Percentiles rank a stretch among this genome's conserved stretches.
phyloP scores from a whole-genome alignment of 2,113 vertebrate species.

The Ptilonorhynchus violaceus region DNA sequence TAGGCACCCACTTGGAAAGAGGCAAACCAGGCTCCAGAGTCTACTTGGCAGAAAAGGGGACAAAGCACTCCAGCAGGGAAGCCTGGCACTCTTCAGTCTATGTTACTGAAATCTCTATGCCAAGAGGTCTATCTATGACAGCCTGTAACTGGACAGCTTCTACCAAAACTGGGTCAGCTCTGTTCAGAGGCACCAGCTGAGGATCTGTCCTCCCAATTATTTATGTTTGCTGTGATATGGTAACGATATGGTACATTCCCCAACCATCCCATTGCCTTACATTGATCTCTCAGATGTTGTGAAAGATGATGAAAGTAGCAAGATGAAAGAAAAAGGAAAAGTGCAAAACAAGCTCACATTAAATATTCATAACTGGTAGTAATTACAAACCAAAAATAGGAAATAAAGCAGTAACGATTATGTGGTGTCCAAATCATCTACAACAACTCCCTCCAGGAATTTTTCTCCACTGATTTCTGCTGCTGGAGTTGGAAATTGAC shows the following conservation, averaged over 20 bases:
- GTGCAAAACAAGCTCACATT: slow-evolving; percentile 33
- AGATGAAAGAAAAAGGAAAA: slow-evolving; percentile 63
- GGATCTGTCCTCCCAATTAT: neutral
- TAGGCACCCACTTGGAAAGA: neutral
- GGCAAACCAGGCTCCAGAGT: neutral
- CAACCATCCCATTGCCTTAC: neutral
- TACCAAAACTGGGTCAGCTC: neutral
- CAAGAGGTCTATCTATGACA: neutral
- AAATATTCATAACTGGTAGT: slow-evolving; percentile 72
- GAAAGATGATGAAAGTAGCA: slow-evolving; percentile 13
- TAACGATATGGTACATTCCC: neutral
- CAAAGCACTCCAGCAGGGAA: neutral
- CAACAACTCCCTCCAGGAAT: slow-evolving; percentile 25
- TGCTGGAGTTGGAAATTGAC: slow-evolving; percentile 8
- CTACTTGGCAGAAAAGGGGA: neutral
- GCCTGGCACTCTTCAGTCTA: neutral
- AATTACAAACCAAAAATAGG: slow-evolving; percentile 69
- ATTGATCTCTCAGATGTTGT: slow-evolving; percentile 39
- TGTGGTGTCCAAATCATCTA: slow-evolving; percentile 10
- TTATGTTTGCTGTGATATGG: neutral
- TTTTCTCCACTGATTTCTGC: slow-evolving; percentile 18
- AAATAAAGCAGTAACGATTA: slow-evolving; percentile 58
- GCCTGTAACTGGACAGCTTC: neutral
- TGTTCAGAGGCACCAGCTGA: neutral
- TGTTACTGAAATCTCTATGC: neutral